Evolutionary conservation across 2,797 vertebrate genomes (phyloP).

Genomic region (Takifugu rubripes): DNA sequence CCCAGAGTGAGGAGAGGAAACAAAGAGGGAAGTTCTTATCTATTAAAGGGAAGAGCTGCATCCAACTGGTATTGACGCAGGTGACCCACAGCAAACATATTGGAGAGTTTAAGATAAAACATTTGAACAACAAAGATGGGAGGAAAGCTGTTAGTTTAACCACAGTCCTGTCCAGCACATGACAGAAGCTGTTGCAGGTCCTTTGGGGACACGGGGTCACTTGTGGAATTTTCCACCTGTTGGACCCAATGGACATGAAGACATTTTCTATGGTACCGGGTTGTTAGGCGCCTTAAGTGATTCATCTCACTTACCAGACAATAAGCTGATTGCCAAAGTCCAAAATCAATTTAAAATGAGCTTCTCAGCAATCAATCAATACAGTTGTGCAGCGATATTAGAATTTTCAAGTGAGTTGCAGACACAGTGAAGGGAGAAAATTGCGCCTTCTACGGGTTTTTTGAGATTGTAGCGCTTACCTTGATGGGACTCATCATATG

Average conservation of each 20-base stretch:
- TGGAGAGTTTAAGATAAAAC: slow-evolving; percentile 39
- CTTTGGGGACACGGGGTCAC: slow-evolving; percentile 8
- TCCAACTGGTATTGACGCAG: slow-evolving; percentile 51
- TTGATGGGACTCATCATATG: slow-evolving; percentile 39
- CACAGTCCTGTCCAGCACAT: slow-evolving; percentile 39
- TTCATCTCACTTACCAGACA: slow-evolving; percentile 23
- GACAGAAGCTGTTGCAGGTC: slow-evolving; percentile 41
- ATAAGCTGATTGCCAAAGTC: slow-evolving; percentile 32
- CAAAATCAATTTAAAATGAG: slow-evolving; percentile 29
- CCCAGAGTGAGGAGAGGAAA: slow-evolving; percentile 9
- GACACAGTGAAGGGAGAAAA: slow-evolving; percentile 21
- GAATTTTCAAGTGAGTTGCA: slow-evolving; percentile 21
- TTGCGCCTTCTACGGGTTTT: slow-evolving; percentile 14
- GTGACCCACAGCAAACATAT: slow-evolving; percentile 48
- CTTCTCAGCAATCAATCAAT: slow-evolving; percentile 30
- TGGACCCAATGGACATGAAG: slow-evolving; percentile 5
- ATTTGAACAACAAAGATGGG: slow-evolving; percentile 37
- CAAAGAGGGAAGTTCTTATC: slow-evolving; percentile 45
- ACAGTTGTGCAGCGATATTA: slow-evolving; percentile 14
- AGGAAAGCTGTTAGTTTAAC: slow-evolving; percentile 47
- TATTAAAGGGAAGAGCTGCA: slow-evolving; percentile 39
- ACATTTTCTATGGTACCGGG: neutral
- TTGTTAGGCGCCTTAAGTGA: slow-evolving; percentile 1
- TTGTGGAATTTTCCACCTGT: slow-evolving; percentile 43
- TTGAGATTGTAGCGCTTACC: slow-evolving; percentile 20